Evolutionary conservation across 2,888 invertebrate species (phyloP).

Genomic region (Pogonocherus hispidulus): DNA sequence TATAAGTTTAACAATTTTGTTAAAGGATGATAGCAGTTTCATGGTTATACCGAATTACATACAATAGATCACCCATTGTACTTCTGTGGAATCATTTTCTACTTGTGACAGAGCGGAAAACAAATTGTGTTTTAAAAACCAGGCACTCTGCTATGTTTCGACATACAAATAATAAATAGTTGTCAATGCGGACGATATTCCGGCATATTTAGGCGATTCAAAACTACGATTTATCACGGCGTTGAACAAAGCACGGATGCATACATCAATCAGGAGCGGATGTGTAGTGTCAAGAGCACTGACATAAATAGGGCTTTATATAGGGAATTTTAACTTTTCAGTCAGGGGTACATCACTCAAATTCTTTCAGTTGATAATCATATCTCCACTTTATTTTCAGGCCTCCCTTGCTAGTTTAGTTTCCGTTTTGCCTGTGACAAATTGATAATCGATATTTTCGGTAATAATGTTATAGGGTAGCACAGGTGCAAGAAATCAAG

Average conservation of each 20-base stretch:
- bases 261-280: conserved; percentile 33
- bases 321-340: background rate
- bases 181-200: conserved; percentile 12
- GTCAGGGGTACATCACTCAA: conserved; percentile 1
- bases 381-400: background rate
- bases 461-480: background rate
- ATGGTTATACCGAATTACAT: no score
- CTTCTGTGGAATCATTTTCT: no score
- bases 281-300: conserved; percentile 4
- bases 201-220: conserved; percentile 31
- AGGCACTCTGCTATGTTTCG: background rate
- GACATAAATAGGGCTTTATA: conserved; percentile 9
- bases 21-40: no score
- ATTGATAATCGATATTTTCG: conserved; percentile 1
- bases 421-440: background rate
- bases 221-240: conserved; percentile 32
- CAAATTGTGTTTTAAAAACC: background rate
- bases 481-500: background rate
- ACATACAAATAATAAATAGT: conserved; percentile 13
- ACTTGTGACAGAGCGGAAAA: no score
- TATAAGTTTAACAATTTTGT: no score
- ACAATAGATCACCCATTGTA: no score
- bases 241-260: conserved; percentile 21
- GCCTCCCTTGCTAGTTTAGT: background rate
- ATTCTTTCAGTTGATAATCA: background rate